These are phyloP conservation scores for Drosophila rhopaloa DNA, from an alignment of 1,140 invertebrate species.

Conservation along the genomic window DNA sequence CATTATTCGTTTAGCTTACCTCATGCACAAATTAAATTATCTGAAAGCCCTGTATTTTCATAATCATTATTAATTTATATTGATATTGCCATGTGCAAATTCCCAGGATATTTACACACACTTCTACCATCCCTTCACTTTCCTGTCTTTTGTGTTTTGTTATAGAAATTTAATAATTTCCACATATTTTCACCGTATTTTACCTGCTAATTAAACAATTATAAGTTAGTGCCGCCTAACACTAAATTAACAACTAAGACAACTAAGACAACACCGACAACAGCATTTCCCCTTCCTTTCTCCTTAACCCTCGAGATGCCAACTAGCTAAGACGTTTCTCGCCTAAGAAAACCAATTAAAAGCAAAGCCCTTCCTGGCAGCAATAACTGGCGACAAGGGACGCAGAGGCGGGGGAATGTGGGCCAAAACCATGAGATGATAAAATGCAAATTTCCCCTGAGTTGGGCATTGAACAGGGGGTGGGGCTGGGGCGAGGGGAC, in stretches of 20 bases:
- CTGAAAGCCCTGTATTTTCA: neutral
- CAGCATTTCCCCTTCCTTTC: constrained; percentile 14
- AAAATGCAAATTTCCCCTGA: constrained; percentile 82
- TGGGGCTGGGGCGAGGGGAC: neutral
- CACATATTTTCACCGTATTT: constrained; percentile 76
- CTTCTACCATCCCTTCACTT: neutral
- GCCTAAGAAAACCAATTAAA: constrained; percentile 78
- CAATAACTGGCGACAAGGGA: constrained; percentile 48
- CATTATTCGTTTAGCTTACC: neutral
- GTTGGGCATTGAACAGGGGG: constrained; percentile 21
- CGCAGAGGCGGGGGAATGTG: neutral
- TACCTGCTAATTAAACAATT: constrained; percentile 81
- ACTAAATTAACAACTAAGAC: constrained; percentile 67
- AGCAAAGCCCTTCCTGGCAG: constrained; percentile 63
- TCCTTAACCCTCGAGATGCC: neutral
- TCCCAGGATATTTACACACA: constrained; percentile 1
- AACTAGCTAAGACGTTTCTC: constrained; percentile 30
- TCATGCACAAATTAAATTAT: neutral
- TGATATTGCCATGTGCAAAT: neutral
- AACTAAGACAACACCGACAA: constrained; percentile 39
- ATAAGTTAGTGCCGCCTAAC: constrained; percentile 65
- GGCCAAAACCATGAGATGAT: constrained; percentile 59
- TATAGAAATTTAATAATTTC: constrained; percentile 64
- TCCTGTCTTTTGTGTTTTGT: neutral
- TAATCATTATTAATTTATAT: neutral